Evolutionary conservation across 2,113 vertebrate genomes (phyloP).

Genomic region (Hippocampus zosterae): DNA sequence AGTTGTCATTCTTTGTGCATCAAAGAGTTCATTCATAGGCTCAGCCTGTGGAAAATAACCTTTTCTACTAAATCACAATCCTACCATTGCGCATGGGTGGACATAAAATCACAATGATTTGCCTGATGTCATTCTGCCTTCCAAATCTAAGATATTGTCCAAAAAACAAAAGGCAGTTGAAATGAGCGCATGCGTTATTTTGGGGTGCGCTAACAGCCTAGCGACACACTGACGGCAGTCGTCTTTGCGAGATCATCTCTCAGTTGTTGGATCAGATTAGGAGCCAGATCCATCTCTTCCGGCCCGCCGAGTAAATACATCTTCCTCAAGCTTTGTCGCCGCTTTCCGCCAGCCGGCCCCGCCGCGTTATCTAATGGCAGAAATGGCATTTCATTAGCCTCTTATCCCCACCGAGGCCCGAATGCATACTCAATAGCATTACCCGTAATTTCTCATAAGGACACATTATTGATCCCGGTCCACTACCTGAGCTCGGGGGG

Average conservation of each 20-base stretch:
- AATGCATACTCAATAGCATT: constrained; percentile 96
- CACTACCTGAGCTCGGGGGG: constrained; percentile 86
- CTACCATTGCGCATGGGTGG: too few species aligned
- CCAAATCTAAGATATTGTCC: not conserved
- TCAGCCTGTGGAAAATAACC: too few species aligned
- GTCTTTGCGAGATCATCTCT: constrained; percentile 45
- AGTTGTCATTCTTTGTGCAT: too few species aligned
- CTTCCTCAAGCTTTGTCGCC: constrained; percentile 81
- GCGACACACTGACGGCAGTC: constrained; percentile 24
- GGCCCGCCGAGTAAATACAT: constrained; percentile 77
- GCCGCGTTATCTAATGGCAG: constrained; percentile 85
- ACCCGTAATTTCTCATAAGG: constrained; percentile 96
- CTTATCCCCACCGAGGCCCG: constrained; percentile 85
- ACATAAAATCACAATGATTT: too few species aligned
- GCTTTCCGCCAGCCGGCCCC: constrained; percentile 61
- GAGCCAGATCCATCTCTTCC: constrained; percentile 79
- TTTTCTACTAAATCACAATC: too few species aligned
- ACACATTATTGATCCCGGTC: constrained; percentile 92
- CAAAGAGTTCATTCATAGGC: too few species aligned
- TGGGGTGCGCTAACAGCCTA: constrained; percentile 1
- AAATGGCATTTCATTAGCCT: constrained; percentile 98
- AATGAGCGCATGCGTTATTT: not conserved
- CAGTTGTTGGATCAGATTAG: constrained; percentile 69
- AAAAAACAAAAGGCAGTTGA: not conserved
- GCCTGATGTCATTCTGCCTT: not conserved